phyloP scores from a whole-genome alignment of 2,113 vertebrate genomes.

The Microtus oregoni region DNA sequence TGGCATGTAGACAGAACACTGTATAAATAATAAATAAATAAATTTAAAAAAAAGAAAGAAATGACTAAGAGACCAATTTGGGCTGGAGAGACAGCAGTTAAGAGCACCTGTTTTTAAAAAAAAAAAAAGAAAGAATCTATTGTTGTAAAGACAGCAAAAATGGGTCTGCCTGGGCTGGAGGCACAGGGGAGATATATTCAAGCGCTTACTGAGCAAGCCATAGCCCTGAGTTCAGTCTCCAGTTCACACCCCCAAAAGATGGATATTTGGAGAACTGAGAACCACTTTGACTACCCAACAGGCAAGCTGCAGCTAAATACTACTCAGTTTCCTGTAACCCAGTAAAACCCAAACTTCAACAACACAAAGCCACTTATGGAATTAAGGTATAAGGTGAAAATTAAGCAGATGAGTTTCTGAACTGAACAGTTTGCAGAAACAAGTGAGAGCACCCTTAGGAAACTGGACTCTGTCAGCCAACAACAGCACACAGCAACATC shows the following conservation, averaged over 20 bases:
- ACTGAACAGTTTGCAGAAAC: conserved; percentile 71
- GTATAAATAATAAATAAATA: too few species aligned
- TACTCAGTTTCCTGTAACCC: conserved; percentile 79
- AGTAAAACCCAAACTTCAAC: conserved; percentile 70
- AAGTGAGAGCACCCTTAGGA: conserved; percentile 78
- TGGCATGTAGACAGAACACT: too few species aligned
- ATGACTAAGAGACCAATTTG: too few species aligned
- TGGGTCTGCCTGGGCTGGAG: not conserved
- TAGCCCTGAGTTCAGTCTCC: not conserved
- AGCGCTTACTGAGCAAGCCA: not conserved
- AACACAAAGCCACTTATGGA: conserved; percentile 53
- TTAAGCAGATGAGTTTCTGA: conserved; percentile 77
- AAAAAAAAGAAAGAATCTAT: not conserved
- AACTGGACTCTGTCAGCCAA: conserved; percentile 32
- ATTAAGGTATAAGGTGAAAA: conserved; percentile 62
- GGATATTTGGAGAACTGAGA: not conserved
- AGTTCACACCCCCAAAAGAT: not conserved
- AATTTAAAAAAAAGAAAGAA: too few species aligned
- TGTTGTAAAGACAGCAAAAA: conserved; percentile 18
- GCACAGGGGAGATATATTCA: not conserved
- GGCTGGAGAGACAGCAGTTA: too few species aligned
- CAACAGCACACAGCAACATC: not conserved
- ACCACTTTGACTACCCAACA: not conserved
- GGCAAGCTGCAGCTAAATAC: not conserved
- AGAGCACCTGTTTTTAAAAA: too few species aligned